Evolutionary conservation across 2,113 vertebrate species (phyloP), one percentile per base, ranked within the genome.

Genomic region (Gobiocypris rarus): DNA sequence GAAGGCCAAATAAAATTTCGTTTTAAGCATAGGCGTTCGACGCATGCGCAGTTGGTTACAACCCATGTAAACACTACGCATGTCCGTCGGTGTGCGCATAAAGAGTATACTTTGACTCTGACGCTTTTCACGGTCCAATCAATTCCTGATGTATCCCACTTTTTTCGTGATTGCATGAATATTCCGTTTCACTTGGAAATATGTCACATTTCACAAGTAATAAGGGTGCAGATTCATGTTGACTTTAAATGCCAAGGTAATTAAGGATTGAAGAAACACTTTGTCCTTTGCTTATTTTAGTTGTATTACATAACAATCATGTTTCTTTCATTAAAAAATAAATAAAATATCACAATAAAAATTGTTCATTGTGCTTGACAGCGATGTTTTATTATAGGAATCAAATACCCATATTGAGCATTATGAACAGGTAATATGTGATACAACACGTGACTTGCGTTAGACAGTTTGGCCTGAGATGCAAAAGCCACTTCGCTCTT

Each of bases 401-500:
- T 52, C 9, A 81, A 48, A 59, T 78, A 86, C 58, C 80, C 65
- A 63, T 63, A 78, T 11, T 79, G 70, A 79, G 34, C 43, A 54
- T 67, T 58, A 79, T 78, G 77, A 50, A 83, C 59, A 52, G 50
- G 56, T 50, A 71, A 59, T 45, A 76, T 59, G 26, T 22, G 31
- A 26, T 63, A 24, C 28, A 70, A 81, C 28, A 65, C 4, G 3
- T 79, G 65, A 81, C 56, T 43, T 34, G 50, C 59, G 26, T 85
- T 61, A 83, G 17, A 45, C 38, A 34, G 22, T 70, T 56, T 67
- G 50, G 69, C 65, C 34, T 54, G 82, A 65, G 74, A 70, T 58
- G 82, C 48, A 48, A 86, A 77, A 74, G 48, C 14, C 31, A 79
- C 28, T 48, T 75, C n/a, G 7, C 26, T 59, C 14, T 38, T 58